These are phyloP conservation scores for Calameuta filiformis DNA, from an alignment of 2,888 invertebrate genomes.

Conservation along the genomic window DNA sequence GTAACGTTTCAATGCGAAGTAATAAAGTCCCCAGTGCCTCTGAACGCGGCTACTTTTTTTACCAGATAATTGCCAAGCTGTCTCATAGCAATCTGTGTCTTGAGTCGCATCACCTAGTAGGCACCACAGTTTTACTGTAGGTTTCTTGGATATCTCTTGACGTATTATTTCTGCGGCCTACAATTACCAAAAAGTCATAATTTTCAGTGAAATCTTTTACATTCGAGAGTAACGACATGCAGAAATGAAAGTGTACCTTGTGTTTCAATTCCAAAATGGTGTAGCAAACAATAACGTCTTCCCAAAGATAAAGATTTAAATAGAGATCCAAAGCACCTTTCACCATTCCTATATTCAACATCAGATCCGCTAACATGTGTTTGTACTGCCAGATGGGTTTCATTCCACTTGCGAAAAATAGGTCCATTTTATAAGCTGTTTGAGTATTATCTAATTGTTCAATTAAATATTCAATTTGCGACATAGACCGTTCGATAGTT, in stretches of 20 bases:
- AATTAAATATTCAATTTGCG: slow-evolving; percentile 85
- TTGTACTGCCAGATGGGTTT: slow-evolving; percentile 83
- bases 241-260: slow-evolving; percentile 69
- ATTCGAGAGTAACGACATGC: background rate
- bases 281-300: slow-evolving; percentile 93
- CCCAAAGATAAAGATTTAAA: slow-evolving; percentile 84
- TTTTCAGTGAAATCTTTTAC: background rate
- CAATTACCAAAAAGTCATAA: background rate
- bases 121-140: slow-evolving; percentile 89
- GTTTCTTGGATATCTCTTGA: slow-evolving; percentile 80
- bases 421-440: slow-evolving; percentile 66
- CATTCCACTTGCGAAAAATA: slow-evolving; percentile 79
- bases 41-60: slow-evolving; percentile 86
- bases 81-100: slow-evolving; percentile 82
- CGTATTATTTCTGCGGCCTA: slow-evolving; percentile 90
- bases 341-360: slow-evolving; percentile 83
- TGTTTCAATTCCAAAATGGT: slow-evolving; percentile 84
- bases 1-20: slow-evolving; percentile 81
- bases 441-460: slow-evolving; percentile 67
- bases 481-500: slow-evolving; percentile 88
- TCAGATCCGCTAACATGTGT: slow-evolving; percentile 80
- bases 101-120: slow-evolving; percentile 90
- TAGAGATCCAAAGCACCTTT: slow-evolving; percentile 88
- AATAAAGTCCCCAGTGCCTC: slow-evolving; percentile 87
- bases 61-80: slow-evolving; percentile 91